Evolutionary conservation across 2,888 invertebrate species (phyloP).

Genomic region (Spialia ferax): DNA sequence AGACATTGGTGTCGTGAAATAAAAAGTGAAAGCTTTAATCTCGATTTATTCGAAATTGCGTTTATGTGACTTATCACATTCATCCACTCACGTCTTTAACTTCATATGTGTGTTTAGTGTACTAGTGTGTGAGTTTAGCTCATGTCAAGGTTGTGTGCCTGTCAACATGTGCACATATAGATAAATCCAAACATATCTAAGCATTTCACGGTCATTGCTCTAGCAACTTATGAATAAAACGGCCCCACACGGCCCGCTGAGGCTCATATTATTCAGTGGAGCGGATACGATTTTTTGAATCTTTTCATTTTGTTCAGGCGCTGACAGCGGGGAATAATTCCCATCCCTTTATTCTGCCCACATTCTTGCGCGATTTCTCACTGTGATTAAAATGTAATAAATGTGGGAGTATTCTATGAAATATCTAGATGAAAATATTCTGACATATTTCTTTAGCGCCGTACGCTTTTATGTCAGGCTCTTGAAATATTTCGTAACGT

Average conservation of each 20-base stretch:
- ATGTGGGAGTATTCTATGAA: constrained; percentile 37
- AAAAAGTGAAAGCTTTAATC: too few species aligned
- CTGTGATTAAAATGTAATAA: constrained; percentile 38
- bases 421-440: constrained; percentile 36
- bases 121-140: background rate
- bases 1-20: too few species aligned
- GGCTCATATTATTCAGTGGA: constrained; percentile 26
- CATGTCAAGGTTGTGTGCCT: too few species aligned
- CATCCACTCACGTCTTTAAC: too few species aligned
- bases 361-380: constrained; percentile 35
- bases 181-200: background rate
- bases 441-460: constrained; percentile 24
- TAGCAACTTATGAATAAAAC: constrained; percentile 16
- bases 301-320: constrained; percentile 37
- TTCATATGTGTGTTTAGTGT: background rate
- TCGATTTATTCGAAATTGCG: too few species aligned
- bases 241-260: constrained; percentile 14
- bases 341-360: constrained; percentile 37
- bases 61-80: too few species aligned
- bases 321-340: constrained; percentile 39
- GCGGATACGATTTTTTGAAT: constrained; percentile 32
- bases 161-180: background rate
- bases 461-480: background rate
- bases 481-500: constrained; percentile 1
- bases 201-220: constrained; percentile 16